Conservation (phyloP, 2,888 invertebrate genomes). For the Tuberolachnus salignus region DNA sequence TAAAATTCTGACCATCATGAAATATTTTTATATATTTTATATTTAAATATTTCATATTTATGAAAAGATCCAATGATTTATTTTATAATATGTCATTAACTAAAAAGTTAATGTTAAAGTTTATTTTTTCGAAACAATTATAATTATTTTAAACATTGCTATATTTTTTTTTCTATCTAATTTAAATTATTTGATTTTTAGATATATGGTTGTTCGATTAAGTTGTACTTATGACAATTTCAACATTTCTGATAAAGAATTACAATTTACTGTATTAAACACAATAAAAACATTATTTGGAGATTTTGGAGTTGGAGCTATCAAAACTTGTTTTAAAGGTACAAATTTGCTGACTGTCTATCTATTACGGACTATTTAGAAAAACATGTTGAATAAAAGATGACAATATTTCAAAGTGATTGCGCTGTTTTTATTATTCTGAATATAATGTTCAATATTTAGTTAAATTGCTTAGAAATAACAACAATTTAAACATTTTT, state of each 20-base stretch:
- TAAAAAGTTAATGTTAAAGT: too few species aligned
- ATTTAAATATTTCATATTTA: too few species aligned
- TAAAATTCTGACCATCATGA: too few species aligned
- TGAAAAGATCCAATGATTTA: too few species aligned
- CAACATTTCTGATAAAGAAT: slow-evolving; percentile 31
- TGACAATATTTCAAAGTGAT: background rate
- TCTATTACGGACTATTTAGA: too few species aligned
- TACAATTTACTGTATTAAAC: slow-evolving; percentile 24
- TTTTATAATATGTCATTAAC: too few species aligned
- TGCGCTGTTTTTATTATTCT: background rate
- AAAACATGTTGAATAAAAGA: too few species aligned
- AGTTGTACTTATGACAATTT: slow-evolving; percentile 1
- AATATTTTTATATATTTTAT: too few species aligned
- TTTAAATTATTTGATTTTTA: background rate
- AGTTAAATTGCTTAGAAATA: background rate
- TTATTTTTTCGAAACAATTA: too few species aligned
- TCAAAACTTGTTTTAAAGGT: slow-evolving; percentile 71
- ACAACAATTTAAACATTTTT: background rate
- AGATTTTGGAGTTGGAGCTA: slow-evolving; percentile 76
- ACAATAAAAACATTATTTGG: slow-evolving; percentile 73
- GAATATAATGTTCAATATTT: background rate
- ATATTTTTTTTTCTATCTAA: too few species aligned
- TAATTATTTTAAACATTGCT: background rate
- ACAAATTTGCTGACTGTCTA: background rate
- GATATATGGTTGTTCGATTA: slow-evolving; percentile 36